These are phyloP conservation scores for Ivindomyrus marchei DNA, from an alignment of 2,113 vertebrate genomes.

Conservation along the genomic window DNA sequence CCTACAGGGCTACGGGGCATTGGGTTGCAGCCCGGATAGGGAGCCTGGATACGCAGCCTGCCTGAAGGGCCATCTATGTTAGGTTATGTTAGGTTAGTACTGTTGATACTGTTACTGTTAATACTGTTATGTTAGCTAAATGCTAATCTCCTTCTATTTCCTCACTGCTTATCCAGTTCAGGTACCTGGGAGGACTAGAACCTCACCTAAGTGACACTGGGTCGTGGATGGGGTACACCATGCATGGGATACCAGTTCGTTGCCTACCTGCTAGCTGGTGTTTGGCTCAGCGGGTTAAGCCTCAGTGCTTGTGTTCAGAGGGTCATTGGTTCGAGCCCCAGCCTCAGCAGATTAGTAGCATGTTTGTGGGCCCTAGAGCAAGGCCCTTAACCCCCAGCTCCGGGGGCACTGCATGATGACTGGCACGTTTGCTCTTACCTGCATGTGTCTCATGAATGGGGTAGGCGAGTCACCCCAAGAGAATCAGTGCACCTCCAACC, in stretches of 20 bases:
- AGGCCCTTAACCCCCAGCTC: not conserved
- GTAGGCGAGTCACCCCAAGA: not conserved
- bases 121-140: not conserved
- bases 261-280: not conserved
- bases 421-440: not conserved
- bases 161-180: not conserved
- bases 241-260: not conserved
- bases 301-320: not conserved
- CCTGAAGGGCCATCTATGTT: not conserved
- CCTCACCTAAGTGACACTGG: not conserved
- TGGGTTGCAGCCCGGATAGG: conserved; percentile 37
- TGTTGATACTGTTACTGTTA: not conserved
- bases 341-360: not conserved
- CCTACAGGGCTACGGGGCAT: conserved; percentile 25
- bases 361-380: not conserved
- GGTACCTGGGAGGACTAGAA: not conserved
- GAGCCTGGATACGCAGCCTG: not conserved
- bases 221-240: not conserved
- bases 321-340: not conserved
- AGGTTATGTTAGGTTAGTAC: not conserved
- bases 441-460: not conserved
- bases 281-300: not conserved
- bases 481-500: not conserved
- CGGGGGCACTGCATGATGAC: not conserved
- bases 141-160: not conserved